These are phyloP conservation scores for Carcharodon carcharias DNA, from an alignment of 2,797 vertebrate genomes.

Conservation along the genomic window DNA sequence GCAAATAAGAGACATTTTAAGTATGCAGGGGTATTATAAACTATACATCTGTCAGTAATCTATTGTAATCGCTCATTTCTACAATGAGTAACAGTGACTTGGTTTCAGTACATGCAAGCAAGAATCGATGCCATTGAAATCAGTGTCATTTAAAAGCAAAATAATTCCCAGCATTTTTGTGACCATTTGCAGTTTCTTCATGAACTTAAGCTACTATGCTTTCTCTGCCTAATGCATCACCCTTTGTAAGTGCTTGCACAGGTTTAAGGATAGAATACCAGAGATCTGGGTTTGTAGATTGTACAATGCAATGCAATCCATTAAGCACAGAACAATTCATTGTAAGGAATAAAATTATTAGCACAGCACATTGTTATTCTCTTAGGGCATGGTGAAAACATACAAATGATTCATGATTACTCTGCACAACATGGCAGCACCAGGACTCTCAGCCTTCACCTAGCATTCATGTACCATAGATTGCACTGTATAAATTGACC, in stretches of 20 bases:
- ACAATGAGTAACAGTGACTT: neutral
- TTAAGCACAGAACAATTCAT: neutral
- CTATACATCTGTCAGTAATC: neutral
- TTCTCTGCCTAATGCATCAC: neutral
- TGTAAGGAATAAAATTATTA: neutral
- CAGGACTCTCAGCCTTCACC: neutral
- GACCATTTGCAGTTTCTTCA: neutral
- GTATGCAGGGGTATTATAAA: neutral
- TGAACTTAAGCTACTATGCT: neutral
- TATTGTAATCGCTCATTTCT: neutral
- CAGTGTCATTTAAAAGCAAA: neutral
- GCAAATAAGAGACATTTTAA: neutral
- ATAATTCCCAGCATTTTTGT: neutral
- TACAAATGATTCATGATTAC: neutral
- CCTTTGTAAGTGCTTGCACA: neutral
- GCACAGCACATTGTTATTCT: too few species aligned
- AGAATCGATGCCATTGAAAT: neutral
- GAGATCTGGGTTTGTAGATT: neutral
- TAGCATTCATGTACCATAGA: neutral
- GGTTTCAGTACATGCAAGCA: neutral
- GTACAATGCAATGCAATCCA: neutral
- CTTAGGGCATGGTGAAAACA: neutral
- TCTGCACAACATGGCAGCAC: neutral
- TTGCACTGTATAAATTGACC: too few species aligned
- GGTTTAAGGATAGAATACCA: too few species aligned